phyloP scores from a whole-genome alignment of 2,113 vertebrate species.

The Hippocampus zosterae region DNA sequence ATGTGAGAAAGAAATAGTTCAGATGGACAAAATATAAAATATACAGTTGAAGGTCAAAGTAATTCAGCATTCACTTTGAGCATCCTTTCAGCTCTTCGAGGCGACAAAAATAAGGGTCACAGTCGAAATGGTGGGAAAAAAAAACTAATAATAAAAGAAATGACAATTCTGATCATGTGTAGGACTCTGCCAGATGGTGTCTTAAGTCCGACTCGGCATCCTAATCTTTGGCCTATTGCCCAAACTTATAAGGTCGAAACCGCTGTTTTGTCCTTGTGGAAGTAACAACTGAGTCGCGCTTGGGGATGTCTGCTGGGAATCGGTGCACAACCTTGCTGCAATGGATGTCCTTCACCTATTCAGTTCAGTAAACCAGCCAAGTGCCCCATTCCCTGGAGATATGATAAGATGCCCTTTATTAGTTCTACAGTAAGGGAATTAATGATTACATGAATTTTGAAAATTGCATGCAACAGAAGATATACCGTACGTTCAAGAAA shows the following conservation, averaged over 20 bases:
- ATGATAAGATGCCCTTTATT: too few relatives aligned
- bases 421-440: too few relatives aligned
- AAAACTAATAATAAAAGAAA: not conserved
- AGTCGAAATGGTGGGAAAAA: not conserved
- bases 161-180: not conserved
- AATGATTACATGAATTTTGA: too few relatives aligned
- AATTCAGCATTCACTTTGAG: not conserved
- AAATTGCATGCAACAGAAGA: too few relatives aligned
- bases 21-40: not conserved
- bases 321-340: not conserved
- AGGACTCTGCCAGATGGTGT: conserved; percentile 1
- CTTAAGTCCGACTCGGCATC: not conserved
- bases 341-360: not conserved
- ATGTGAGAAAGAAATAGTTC: not conserved
- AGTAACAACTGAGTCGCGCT: not conserved
- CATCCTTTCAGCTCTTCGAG: not conserved
- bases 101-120: not conserved
- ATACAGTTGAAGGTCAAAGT: not conserved
- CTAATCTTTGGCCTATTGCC: not conserved
- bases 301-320: not conserved
- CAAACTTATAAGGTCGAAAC: conserved; percentile 1
- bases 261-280: conserved; percentile 1
- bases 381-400: too few relatives aligned
- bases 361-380: too few relatives aligned
- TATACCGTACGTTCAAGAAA: too few relatives aligned